Conservation (phyloP, 2,113 vertebrate genomes). For the Microtus montanus region DNA sequence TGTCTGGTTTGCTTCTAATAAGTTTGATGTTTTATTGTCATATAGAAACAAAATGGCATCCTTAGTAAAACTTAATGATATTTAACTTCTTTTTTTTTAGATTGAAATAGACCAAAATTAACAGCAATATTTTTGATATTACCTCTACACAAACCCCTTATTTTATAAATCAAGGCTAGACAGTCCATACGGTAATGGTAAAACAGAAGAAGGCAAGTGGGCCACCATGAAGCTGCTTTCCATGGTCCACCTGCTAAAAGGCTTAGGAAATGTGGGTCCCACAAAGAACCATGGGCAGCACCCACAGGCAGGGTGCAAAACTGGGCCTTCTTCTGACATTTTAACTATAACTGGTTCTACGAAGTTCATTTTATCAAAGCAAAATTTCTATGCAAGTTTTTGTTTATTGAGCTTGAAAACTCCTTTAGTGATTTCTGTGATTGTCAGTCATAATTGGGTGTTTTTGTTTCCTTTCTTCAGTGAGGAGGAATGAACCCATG, state of each 20-base stretch:
- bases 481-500: no score
- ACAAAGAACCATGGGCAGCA: background rate
- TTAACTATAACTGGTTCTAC: background rate
- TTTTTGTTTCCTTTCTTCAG: background rate
- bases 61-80: background rate
- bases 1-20: conserved; percentile 27
- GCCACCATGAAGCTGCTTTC: background rate
- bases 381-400: background rate
- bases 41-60: background rate
- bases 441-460: background rate
- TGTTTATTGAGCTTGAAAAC: background rate
- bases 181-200: background rate
- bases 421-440: background rate
- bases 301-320: background rate
- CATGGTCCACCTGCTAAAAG: background rate
- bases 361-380: background rate
- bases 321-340: background rate
- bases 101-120: background rate
- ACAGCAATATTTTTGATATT: background rate
- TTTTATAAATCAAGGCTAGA: background rate
- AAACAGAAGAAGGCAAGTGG: background rate
- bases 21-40: conserved; percentile 1
- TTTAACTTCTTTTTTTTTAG: background rate
- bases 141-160: background rate
- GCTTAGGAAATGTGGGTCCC: background rate